phyloP scores from a whole-genome alignment of 2,888 invertebrate genomes.

The Venustoraphidia nigricollis region DNA sequence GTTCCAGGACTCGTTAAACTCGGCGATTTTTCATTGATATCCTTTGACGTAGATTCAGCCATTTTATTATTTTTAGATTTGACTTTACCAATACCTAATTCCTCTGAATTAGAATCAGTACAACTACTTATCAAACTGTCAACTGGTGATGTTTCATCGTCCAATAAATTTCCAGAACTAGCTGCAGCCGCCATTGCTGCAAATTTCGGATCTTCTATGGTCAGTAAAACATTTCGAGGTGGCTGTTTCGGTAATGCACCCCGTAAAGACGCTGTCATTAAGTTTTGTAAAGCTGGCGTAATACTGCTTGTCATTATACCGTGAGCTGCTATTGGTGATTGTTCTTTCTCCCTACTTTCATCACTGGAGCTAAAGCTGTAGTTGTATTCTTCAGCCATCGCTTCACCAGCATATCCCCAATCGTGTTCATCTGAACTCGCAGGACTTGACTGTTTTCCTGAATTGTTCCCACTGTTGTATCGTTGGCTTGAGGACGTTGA shows the following conservation, averaged over 20 bases:
- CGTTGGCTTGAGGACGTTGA: constrained; percentile 9
- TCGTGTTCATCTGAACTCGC: constrained; percentile 36
- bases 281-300: constrained; percentile 16
- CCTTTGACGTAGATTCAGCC: constrained; percentile 29
- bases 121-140: constrained; percentile 60
- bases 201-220: constrained; percentile 59
- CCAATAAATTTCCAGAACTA: constrained; percentile 51
- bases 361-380: constrained; percentile 36
- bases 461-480: neutral
- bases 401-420: constrained; percentile 44
- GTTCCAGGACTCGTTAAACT: constrained; percentile 53
- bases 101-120: constrained; percentile 36
- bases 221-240: constrained; percentile 37
- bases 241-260: constrained; percentile 13
- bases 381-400: constrained; percentile 45
- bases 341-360: constrained; percentile 27
- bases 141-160: constrained; percentile 73
- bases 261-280: constrained; percentile 16
- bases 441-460: constrained; percentile 19
- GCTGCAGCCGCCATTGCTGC: constrained; percentile 54
- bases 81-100: constrained; percentile 31
- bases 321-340: constrained; percentile 6
- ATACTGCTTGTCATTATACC: constrained; percentile 5
- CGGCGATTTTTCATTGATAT: constrained; percentile 24
- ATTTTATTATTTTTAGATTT: constrained; percentile 17